Evolutionary conservation across 1,140 invertebrate genomes (phyloP).

Genomic region (Gonatopus flavifemur): DNA sequence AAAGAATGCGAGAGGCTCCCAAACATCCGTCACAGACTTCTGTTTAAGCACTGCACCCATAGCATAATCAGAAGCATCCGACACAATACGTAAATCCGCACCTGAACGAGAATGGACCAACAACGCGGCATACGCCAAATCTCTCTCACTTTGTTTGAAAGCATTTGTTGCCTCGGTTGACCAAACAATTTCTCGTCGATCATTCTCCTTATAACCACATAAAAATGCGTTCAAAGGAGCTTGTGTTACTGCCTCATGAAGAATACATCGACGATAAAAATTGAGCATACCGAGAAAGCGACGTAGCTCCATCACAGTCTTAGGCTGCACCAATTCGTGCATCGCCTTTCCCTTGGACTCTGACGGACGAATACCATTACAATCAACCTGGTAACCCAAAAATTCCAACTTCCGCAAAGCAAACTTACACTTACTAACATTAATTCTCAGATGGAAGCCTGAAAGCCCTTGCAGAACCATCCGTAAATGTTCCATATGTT

Average conservation of each 20-base stretch:
- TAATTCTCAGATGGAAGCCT: not conserved
- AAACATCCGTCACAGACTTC: not conserved
- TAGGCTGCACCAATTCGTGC: not conserved
- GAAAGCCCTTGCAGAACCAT: not conserved
- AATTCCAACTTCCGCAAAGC: not conserved
- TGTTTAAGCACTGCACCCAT: slow-evolving; percentile 6
- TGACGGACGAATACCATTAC: not conserved
- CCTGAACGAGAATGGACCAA: not conserved
- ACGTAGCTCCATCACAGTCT: not conserved
- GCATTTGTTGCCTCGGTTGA: not conserved
- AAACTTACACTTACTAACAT: not conserved
- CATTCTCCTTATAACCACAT: not conserved
- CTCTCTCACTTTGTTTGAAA: not conserved
- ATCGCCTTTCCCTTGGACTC: not conserved
- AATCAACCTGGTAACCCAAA: not conserved
- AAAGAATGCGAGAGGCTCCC: slow-evolving; percentile 29
- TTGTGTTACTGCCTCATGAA: not conserved
- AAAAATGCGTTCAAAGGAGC: not conserved
- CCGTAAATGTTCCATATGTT: not conserved
- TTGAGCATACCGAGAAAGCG: not conserved
- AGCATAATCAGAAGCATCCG: not conserved
- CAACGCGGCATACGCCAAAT: not conserved
- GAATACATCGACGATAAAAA: not conserved
- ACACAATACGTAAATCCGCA: not conserved
- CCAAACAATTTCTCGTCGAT: not conserved